These are phyloP conservation scores for Cololabis saira DNA, from an alignment of 2,113 vertebrate genomes.

Conservation along the genomic window DNA sequence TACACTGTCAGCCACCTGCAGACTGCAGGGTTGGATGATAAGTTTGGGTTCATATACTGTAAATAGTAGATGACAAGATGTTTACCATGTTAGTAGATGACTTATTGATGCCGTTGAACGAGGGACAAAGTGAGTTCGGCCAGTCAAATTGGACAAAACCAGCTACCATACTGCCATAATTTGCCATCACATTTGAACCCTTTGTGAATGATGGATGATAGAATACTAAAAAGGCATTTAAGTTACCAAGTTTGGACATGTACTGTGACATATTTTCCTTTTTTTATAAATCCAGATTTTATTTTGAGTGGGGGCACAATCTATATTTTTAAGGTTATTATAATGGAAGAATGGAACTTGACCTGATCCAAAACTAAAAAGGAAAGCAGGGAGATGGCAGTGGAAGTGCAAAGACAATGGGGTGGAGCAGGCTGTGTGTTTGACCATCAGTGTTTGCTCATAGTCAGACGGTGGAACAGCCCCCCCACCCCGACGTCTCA, in stretches of 20 bases:
- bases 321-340: background rate
- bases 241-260: no score
- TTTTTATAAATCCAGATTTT: no score
- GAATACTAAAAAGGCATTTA: no score
- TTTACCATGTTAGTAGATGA: no score
- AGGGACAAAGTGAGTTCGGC: no score
- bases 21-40: background rate
- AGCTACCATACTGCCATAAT: no score
- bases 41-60: background rate
- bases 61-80: background rate
- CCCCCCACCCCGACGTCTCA: constrained; percentile 1
- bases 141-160: no score
- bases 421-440: constrained; percentile 64
- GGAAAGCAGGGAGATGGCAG: constrained; percentile 8
- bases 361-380: constrained; percentile 7
- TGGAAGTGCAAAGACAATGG: constrained; percentile 21
- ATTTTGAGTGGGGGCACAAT: background rate
- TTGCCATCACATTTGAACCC: no score
- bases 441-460: constrained; percentile 80
- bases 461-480: constrained; percentile 66
- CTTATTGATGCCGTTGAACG: no score
- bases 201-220: no score
- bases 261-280: no score
- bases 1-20: background rate
- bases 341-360: constrained; percentile 1